A percentile compares a stretch with the other conserved stretches of the same genome.
Evolutionary conservation across 2,888 invertebrate genomes (phyloP).

Genomic region (Acleris holmiana): DNA sequence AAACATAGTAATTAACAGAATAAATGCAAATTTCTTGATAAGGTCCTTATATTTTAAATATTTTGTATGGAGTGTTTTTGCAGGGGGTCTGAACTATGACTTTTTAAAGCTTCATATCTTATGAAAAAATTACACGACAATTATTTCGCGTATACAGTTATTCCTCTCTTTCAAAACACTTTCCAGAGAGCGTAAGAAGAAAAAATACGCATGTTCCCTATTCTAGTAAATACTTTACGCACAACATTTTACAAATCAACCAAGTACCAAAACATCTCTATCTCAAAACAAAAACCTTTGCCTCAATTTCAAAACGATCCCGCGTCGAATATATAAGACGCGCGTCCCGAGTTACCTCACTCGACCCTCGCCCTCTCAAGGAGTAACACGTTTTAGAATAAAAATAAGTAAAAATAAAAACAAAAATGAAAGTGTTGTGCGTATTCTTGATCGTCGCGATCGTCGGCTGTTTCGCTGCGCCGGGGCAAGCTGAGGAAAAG

Average conservation of each 20-base stretch:
- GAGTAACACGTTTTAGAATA: conserved; percentile 51
- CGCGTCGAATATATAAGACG: conserved; percentile 59
- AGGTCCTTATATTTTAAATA: too few species aligned
- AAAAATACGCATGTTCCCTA: too few species aligned
- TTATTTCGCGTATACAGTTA: too few species aligned
- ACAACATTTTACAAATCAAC: neutral
- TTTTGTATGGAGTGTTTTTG: too few species aligned
- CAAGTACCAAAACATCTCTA: conserved; percentile 56
- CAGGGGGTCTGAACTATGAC: too few species aligned
- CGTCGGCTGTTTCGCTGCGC: conserved; percentile 68
- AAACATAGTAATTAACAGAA: too few species aligned
- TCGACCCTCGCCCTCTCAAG: conserved; percentile 61
- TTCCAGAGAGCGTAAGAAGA: too few species aligned
- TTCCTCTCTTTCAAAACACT: too few species aligned
- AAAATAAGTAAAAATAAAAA: conserved; percentile 36
- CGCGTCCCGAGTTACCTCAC: conserved; percentile 61
- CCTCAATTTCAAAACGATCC: conserved; percentile 47
- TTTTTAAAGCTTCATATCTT: too few species aligned
- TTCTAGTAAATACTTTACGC: too few species aligned
- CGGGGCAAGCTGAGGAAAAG: conserved; percentile 62
- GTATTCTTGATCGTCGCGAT: conserved; percentile 60
- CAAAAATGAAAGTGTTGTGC: conserved; percentile 71
- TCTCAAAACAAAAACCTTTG: conserved; percentile 43
- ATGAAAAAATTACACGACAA: too few species aligned
- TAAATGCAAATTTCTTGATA: too few species aligned